Percentiles rank a stretch among this genome's conserved stretches.
Conservation (phyloP, 1,140 invertebrate genomes). For the Drosophila ambigua region DNA sequence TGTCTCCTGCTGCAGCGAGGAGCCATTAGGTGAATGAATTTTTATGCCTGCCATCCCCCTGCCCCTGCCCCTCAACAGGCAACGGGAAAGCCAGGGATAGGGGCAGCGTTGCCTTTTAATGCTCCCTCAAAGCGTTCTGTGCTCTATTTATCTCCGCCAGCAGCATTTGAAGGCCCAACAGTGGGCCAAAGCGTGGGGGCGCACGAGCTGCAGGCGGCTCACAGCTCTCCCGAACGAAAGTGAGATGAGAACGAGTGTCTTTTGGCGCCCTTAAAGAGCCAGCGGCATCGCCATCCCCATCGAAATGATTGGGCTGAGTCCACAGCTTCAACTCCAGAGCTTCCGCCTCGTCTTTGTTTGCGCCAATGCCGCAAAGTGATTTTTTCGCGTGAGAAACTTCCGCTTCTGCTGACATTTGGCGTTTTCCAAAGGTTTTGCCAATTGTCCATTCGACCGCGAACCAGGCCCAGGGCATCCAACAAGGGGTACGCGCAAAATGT, state of each 20-base stretch:
- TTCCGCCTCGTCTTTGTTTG: conserved; percentile 3
- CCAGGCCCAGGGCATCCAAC: not conserved
- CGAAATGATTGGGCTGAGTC: conserved; percentile 6
- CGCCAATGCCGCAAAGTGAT: conserved; percentile 28
- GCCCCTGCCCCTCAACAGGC: not conserved
- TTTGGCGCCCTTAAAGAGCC: not conserved
- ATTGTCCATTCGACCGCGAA: not conserved
- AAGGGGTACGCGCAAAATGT: no score
- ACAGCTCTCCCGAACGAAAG: no score
- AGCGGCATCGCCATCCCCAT: conserved; percentile 11
- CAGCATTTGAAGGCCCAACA: not conserved
- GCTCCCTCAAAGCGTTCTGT: conserved; percentile 65
- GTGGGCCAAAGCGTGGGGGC: no score
- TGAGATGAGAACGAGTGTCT: no score
- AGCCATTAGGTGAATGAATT: conserved; percentile 80
- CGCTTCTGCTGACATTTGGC: conserved; percentile 18
- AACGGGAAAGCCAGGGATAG: not conserved
- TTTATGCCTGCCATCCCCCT: conserved; percentile 45
- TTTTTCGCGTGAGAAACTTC: conserved; percentile 32
- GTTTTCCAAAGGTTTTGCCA: conserved; percentile 9
- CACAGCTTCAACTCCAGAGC: not conserved
- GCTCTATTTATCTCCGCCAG: conserved; percentile 66
- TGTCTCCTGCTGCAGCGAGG: conserved; percentile 41
- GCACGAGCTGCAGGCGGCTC: no score
- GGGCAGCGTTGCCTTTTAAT: conserved; percentile 53